Percentiles rank a stretch among this genome's conserved stretches.
These are phyloP conservation scores for Hyla sarda DNA, from an alignment of 2,113 vertebrate species.

Conservation along the genomic window DNA sequence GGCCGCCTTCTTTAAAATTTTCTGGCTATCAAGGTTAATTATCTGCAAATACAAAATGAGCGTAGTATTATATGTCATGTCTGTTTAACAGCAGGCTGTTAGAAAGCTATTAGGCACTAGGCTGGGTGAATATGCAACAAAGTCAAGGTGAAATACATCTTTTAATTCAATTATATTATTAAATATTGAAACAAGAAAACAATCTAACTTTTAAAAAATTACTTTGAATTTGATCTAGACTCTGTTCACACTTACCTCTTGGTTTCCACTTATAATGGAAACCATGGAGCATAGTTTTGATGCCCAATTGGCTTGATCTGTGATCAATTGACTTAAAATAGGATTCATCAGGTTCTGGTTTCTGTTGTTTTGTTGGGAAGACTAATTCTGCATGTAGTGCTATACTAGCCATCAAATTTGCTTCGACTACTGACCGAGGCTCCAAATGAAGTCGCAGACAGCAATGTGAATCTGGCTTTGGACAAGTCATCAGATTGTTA, in stretches of 20 bases:
- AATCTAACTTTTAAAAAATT: background rate
- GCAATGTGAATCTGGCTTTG: too few species aligned
- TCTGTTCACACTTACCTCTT: background rate
- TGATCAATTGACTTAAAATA: too few species aligned
- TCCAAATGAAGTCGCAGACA: too few species aligned
- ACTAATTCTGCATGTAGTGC: too few species aligned
- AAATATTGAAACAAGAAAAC: slow-evolving; percentile 18
- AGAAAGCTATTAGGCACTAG: slow-evolving; percentile 53
- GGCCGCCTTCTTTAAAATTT: slow-evolving; percentile 40
- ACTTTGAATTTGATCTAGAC: background rate
- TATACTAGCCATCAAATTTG: too few species aligned
- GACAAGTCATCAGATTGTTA: too few species aligned
- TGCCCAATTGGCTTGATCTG: too few species aligned
- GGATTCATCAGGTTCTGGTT: too few species aligned
- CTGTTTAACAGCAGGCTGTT: slow-evolving; percentile 54
- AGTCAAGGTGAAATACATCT: slow-evolving; percentile 5
- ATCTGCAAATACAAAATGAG: slow-evolving; percentile 59
- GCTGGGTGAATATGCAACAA: slow-evolving; percentile 4
- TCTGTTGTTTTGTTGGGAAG: too few species aligned
- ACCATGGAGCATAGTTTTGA: too few species aligned
- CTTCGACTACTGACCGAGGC: too few species aligned
- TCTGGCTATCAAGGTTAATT: slow-evolving; percentile 58
- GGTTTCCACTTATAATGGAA: too few species aligned
- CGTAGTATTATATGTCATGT: slow-evolving; percentile 55
- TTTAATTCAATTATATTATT: slow-evolving; percentile 21